Base-by-base conservation (phyloP, 2,888 invertebrate species). In the Apodemia mormo region DNA sequence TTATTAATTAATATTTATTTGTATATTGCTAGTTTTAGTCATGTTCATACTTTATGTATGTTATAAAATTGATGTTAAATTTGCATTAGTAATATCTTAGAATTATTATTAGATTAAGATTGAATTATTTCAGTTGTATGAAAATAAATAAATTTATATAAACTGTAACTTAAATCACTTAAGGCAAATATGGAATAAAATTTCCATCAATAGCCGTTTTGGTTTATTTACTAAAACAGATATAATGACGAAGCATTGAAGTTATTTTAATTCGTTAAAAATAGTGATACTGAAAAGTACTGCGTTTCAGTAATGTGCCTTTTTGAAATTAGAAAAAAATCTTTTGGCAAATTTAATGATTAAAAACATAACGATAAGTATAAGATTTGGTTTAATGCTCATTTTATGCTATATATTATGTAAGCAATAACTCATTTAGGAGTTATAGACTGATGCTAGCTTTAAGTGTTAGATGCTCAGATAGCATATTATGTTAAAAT, bases 391-490 rank as follows among this genome's bases (percentile, higher is more conserved):
- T 61, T 33, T 12, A 61, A 61, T 61, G 61, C 61, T 61, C 61
- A 61, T 61, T 61, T 33, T 30, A 33, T 30, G 61, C 61, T 61
- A 61, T 33, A 33, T 61, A 61, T 22, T 58, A 10, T 29, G 1
- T 58, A 58, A 58, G 22, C 12, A 54, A 72, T 71, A 84, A 87
- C 92, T 92, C 90, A 80, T 86, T 86, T 83, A 83, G 78, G 92
- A 90, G 91, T 92, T 87, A 83, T 86, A 86, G 93, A 93, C 93
- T 93, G 92, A 93, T 85, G 83, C 84, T 91, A 92, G 86, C 78
- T 83, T 43, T 92, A 92, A 91, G 91, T 85, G 82, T 88, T 89
- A 87, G 86, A 82, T 85, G 85, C 86, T 89, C 79, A 79, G 81
- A 79, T 80, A 81, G 52, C 64, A 73, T 52, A 66, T 65, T 22